Conservation (phyloP, 1,140 invertebrate species). For the Macrostomum lignano region DNA sequence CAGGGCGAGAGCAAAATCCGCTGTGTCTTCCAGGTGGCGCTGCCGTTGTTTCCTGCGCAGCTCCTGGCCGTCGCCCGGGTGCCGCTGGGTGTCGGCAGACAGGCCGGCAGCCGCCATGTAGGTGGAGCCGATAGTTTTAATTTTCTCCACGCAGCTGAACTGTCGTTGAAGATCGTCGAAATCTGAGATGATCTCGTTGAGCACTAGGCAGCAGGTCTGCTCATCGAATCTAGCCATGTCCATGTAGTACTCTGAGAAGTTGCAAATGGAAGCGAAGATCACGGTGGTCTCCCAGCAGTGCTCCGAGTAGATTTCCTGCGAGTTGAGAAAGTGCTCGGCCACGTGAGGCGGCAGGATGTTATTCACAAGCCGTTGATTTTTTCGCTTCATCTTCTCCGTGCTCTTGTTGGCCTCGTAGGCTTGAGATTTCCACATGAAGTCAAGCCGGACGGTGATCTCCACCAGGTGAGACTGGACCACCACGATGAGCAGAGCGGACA, state of each 20-base stretch:
- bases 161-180: no score
- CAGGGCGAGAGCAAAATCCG: no score
- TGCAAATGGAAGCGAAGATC: conserved; percentile 69
- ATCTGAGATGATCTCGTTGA: conserved; percentile 90
- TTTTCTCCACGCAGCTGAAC: conserved; percentile 67
- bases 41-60: no score
- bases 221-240: conserved; percentile 64
- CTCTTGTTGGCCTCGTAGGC: conserved; percentile 41
- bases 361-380: conserved; percentile 41
- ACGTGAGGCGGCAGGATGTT: conserved; percentile 72
- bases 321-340: conserved; percentile 52
- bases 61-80: no score
- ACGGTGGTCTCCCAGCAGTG: conserved; percentile 66
- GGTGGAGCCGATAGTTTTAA: conserved; percentile 74
- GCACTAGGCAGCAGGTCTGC: conserved; percentile 65
- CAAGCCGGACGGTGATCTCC: conserved; percentile 55
- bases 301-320: conserved; percentile 67
- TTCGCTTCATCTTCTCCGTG: conserved; percentile 19
- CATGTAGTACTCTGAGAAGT: conserved; percentile 81
- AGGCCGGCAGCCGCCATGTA: conserved; percentile 84
- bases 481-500: conserved; percentile 41
- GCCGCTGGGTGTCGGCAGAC: no score
- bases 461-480: conserved; percentile 60
- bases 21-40: no score
- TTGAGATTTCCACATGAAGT: conserved; percentile 54